A percentile compares a stretch with the other conserved stretches of the same genome.
These are phyloP conservation scores for Montipora capricornis DNA, from an alignment of 64 coral and sea anemone genomes.

Conservation along the genomic window DNA sequence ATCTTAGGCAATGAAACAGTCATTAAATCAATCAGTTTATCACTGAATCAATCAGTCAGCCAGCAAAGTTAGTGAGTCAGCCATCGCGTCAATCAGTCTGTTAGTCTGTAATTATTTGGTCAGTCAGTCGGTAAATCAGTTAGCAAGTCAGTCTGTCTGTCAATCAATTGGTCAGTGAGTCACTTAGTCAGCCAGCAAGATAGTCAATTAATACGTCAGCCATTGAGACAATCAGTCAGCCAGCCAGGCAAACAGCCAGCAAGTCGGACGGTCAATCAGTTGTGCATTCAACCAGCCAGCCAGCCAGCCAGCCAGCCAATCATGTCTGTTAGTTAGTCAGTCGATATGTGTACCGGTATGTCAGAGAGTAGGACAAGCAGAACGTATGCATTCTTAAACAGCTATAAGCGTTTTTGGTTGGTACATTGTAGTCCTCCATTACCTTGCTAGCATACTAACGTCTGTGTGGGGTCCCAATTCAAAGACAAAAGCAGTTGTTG, in stretches of 20 bases:
- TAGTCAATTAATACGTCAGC: not conserved
- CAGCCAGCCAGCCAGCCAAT: no score
- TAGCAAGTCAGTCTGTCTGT: not conserved
- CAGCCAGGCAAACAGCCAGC: no score
- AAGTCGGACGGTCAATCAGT: no score
- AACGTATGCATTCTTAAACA: no score
- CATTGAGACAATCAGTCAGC: not conserved
- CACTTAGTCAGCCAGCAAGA: not conserved
- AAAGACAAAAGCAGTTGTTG: slow-evolving; percentile 34
- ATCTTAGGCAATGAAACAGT: not conserved
- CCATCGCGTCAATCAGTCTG: not conserved
- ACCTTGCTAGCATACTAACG: slow-evolving; percentile 25
- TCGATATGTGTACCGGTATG: no score
- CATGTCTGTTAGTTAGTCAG: no score
- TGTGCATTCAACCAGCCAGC: no score
- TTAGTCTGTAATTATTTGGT: not conserved
- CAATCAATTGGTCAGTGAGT: no score
- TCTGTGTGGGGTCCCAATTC: slow-evolving; percentile 37
- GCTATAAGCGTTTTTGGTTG: no score
- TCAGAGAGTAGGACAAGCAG: no score
- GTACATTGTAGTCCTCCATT: not conserved
- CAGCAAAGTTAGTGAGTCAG: not conserved
- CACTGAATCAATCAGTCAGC: not conserved
- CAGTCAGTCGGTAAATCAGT: not conserved
- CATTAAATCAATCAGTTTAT: not conserved